These are phyloP conservation scores for Leptopilina syphax DNA, from an alignment of 2,888 invertebrate species.

Conservation along the genomic window DNA sequence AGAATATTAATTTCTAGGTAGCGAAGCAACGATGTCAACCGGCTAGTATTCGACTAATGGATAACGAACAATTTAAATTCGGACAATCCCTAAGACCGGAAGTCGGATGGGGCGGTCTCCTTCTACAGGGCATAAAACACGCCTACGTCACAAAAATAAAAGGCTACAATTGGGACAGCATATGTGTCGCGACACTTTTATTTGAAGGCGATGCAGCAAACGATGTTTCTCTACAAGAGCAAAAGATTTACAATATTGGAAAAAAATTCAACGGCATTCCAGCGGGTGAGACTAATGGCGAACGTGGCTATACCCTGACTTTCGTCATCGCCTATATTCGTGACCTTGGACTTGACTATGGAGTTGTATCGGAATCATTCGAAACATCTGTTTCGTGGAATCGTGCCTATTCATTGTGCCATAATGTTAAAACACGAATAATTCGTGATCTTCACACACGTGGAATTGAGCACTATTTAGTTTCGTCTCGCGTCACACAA, in stretches of 20 bases:
- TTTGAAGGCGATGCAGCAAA: conserved; percentile 88
- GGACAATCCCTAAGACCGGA: conserved; percentile 87
- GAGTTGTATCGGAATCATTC: conserved; percentile 96
- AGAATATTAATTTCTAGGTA: conserved; percentile 70
- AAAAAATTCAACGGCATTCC: conserved; percentile 88
- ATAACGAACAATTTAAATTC: conserved; percentile 98
- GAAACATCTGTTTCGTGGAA: conserved; percentile 99
- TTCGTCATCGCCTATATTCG: conserved; percentile 99
- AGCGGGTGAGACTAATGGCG: conserved; percentile 95
- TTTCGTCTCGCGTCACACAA: conserved; percentile 94
- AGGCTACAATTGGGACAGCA: conserved; percentile 87
- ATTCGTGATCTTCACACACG: conserved; percentile 80
- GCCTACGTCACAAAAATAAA: conserved; percentile 92
- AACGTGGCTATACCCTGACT: conserved; percentile 96
- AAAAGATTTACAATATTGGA: conserved; percentile 88
- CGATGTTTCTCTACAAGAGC: conserved; percentile 87
- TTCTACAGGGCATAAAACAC: conserved; percentile 90
- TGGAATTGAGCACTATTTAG: conserved; percentile 81
- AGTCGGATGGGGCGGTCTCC: conserved; percentile 81
- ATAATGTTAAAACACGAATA: conserved; percentile 92
- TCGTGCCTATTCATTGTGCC: conserved; percentile 88
- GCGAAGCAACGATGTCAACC: conserved; percentile 92
- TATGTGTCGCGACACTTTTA: conserved; percentile 95
- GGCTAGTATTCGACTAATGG: conserved; percentile 96
- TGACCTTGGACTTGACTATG: conserved; percentile 92